Evolutionary conservation across 1,140 invertebrate species (phyloP).

Genomic region (Mesaphorura yosii): DNA sequence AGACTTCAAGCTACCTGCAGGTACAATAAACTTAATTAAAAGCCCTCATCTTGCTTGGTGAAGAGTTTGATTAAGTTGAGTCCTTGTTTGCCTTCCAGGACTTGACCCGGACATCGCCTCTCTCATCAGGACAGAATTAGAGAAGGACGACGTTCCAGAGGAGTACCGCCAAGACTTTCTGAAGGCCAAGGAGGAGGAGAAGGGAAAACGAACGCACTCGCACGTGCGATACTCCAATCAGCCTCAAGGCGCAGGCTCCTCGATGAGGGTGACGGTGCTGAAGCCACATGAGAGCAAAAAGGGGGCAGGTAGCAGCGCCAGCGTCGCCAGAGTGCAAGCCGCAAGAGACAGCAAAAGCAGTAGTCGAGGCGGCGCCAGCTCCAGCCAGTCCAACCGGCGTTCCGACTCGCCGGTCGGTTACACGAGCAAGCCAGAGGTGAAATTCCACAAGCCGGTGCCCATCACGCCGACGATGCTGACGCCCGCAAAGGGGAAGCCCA

Average conservation of each 20-base stretch:
- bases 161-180: constrained; percentile 25
- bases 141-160: constrained; percentile 29
- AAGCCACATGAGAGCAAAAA: no score
- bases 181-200: constrained; percentile 9
- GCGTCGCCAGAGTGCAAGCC: neutral
- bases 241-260: neutral
- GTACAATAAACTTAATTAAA: no score
- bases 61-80: no score
- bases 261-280: neutral
- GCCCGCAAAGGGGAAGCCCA: neutral
- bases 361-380: neutral
- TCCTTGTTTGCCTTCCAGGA: no score
- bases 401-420: neutral
- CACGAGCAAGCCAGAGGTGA: constrained; percentile 1
- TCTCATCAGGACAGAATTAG: constrained; percentile 21
- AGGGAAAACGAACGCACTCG: neutral
- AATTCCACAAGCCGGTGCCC: constrained; percentile 20
- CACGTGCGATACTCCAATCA: neutral
- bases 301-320: neutral
- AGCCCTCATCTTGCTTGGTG: neutral
- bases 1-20: constrained; percentile 21
- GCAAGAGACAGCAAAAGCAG: no score
- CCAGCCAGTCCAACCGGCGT: neutral
- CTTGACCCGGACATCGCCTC: constrained; percentile 30
- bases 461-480: constrained; percentile 25